These are phyloP conservation scores for Lydus trimaculatus DNA, from an alignment of 2,888 invertebrate genomes.

Conservation along the genomic window DNA sequence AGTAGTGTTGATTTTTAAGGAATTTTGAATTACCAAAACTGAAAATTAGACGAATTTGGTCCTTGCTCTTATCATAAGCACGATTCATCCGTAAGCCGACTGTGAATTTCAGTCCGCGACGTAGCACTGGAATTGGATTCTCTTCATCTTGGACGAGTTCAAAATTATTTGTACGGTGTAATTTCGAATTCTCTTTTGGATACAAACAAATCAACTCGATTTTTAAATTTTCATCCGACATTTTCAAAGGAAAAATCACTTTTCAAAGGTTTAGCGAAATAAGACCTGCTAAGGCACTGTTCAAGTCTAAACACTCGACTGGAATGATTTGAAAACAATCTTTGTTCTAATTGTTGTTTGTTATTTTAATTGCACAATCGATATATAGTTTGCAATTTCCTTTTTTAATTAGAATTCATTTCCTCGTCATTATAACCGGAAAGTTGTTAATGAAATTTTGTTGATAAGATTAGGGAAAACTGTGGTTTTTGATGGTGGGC, in stretches of 20 bases:
- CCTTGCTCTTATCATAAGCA: slow-evolving; percentile 67
- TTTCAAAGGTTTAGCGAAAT: background rate
- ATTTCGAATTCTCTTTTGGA: slow-evolving; percentile 71
- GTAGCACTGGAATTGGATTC: slow-evolving; percentile 68
- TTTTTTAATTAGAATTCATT: slow-evolving; percentile 13
- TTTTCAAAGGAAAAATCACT: background rate
- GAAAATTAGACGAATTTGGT: slow-evolving; percentile 73
- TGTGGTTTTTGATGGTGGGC: background rate
- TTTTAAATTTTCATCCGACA: background rate
- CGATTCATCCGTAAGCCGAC: slow-evolving; percentile 68
- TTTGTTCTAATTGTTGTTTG: background rate
- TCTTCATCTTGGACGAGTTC: slow-evolving; percentile 73
- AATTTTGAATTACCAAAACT: slow-evolving; percentile 65
- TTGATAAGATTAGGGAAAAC: background rate
- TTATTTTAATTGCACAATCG: background rate
- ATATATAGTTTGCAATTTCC: slow-evolving; percentile 16
- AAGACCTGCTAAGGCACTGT: background rate
- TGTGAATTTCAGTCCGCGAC: slow-evolving; percentile 77
- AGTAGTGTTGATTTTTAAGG: background rate
- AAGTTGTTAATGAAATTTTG: background rate
- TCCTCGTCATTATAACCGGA: slow-evolving; percentile 5
- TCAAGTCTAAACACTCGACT: background rate
- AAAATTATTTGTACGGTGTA: slow-evolving; percentile 74
- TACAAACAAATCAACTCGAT: slow-evolving; percentile 71
- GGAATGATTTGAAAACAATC: background rate